Evolutionary conservation across 2,797 vertebrate genomes (phyloP).

Genomic region (Megaceryle alcyon): DNA sequence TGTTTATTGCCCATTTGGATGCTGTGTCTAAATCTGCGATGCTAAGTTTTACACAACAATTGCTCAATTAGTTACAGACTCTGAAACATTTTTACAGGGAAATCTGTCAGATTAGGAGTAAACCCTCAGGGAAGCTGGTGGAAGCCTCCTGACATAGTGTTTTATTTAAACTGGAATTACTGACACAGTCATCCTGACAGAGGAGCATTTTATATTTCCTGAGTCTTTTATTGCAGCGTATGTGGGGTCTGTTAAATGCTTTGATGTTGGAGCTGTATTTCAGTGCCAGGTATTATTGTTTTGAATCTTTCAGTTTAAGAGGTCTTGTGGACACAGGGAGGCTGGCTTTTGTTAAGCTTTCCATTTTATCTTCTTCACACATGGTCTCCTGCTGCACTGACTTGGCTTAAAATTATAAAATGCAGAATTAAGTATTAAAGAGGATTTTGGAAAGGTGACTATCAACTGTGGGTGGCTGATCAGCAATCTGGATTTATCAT

Average conservation of each 20-base stretch:
- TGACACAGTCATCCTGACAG: neutral
- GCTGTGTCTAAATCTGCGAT: neutral
- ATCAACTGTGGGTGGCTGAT: neutral
- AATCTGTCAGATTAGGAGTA: neutral
- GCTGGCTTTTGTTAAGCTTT: constrained; percentile 45
- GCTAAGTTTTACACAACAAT: neutral
- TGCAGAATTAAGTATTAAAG: neutral
- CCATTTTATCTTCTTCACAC: constrained; percentile 12
- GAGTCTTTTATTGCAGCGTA: neutral
- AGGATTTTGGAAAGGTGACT: constrained; percentile 22
- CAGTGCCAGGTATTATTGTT: neutral
- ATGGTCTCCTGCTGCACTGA: neutral
- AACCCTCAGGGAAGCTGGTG: neutral
- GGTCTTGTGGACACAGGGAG: neutral
- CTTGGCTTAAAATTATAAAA: constrained; percentile 25
- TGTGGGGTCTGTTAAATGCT: neutral
- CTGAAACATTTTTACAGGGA: neutral
- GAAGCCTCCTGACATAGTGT: neutral
- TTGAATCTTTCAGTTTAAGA: neutral
- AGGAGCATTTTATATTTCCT: neutral
- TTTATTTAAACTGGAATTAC: neutral
- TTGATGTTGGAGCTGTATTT: constrained; percentile 13
- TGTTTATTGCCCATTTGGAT: neutral
- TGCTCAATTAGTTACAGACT: neutral
- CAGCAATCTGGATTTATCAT: neutral